These are phyloP conservation scores for Pteronotus mesoamericanus DNA, from an alignment of 2,797 vertebrate genomes.

Conservation along the genomic window DNA sequence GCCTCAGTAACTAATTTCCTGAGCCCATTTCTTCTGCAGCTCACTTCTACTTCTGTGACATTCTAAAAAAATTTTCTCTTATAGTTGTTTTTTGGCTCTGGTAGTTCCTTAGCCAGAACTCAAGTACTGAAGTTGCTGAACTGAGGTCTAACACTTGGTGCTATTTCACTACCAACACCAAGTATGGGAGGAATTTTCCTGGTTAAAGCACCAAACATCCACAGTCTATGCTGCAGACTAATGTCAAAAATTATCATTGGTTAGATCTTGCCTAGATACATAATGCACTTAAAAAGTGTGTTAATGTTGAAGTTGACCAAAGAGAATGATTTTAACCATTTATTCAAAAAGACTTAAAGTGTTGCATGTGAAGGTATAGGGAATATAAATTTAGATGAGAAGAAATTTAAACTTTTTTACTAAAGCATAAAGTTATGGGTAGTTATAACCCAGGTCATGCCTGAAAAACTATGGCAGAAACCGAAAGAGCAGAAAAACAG, in stretches of 20 bases:
- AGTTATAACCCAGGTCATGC: not conserved
- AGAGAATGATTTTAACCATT: not conserved
- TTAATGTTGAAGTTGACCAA: not conserved
- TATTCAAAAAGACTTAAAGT: not conserved
- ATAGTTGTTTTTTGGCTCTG: not conserved
- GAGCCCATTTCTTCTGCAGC: not conserved
- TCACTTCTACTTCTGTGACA: not conserved
- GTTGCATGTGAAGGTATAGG: not conserved
- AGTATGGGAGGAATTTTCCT: not conserved
- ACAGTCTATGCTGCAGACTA: not conserved
- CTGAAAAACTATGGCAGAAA: not conserved
- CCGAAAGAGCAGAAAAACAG: not conserved
- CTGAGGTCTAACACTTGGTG: not conserved
- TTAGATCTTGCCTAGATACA: not conserved
- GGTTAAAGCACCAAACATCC: not conserved
- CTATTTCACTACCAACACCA: not conserved
- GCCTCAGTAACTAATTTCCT: not conserved
- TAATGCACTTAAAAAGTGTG: not conserved
- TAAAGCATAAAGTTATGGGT: not conserved
- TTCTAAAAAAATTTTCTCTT: not conserved
- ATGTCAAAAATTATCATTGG: not conserved
- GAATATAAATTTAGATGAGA: not conserved
- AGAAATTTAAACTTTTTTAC: not conserved
- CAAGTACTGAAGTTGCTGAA: not conserved
- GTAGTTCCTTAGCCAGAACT: not conserved